These are phyloP conservation scores for Ectropis grisescens DNA, from an alignment of 1,140 invertebrate species.

Conservation along the genomic window DNA sequence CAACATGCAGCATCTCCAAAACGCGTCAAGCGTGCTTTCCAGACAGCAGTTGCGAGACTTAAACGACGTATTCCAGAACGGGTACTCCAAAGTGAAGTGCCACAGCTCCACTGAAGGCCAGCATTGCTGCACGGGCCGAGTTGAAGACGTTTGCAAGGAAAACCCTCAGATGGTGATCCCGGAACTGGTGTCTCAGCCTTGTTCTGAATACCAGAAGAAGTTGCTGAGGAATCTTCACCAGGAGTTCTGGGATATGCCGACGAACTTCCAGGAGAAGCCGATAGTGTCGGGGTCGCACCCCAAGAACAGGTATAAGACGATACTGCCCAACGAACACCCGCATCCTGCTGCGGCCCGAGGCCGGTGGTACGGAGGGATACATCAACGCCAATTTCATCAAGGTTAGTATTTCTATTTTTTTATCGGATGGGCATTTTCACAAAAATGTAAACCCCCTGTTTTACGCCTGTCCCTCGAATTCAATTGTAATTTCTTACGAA, in stretches of 20 bases:
- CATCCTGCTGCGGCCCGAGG: conserved; percentile 75
- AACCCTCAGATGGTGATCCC: conserved; percentile 61
- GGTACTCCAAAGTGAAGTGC: conserved; percentile 53
- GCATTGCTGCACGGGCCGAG: conserved; percentile 36
- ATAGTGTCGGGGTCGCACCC: conserved; percentile 89
- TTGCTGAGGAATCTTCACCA: conserved; percentile 85
- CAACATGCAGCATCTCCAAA: conserved; percentile 78
- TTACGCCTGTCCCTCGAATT: no score
- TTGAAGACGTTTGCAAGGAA: conserved; percentile 32
- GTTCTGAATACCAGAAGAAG: conserved; percentile 72
- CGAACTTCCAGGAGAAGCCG: conserved; percentile 90
- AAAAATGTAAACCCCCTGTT: no score
- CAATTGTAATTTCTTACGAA: no score
- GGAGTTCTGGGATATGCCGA: conserved; percentile 94
- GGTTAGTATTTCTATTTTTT: conserved; percentile 60
- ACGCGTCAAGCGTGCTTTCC: conserved; percentile 73
- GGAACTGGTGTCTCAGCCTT: conserved; percentile 43
- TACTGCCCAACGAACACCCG: conserved; percentile 88
- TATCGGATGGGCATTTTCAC: no score
- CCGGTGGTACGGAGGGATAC: conserved; percentile 75
- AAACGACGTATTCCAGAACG: conserved; percentile 72
- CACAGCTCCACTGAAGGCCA: conserved; percentile 32
- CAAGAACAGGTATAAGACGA: conserved; percentile 91
- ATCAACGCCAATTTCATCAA: conserved; percentile 92
- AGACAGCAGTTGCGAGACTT: conserved; percentile 69